Conservation (phyloP, 2,113 vertebrate species). For the Nerophis lumbriciformis region DNA sequence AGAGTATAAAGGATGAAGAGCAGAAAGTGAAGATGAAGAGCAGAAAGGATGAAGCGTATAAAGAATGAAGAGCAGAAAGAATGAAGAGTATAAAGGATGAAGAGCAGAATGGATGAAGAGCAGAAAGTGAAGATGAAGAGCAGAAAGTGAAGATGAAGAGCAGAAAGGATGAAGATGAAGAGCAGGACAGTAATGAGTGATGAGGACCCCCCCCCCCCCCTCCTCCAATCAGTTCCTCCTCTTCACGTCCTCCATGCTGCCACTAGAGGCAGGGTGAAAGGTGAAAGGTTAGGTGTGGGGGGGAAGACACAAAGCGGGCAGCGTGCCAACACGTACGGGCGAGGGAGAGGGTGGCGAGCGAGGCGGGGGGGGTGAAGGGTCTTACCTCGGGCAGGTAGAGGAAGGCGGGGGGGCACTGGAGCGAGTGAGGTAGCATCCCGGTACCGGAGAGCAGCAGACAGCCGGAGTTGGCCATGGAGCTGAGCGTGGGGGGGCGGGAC, state of each 20-base stretch:
- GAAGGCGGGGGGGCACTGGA: slow-evolving; percentile 86
- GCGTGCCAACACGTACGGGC: slow-evolving; percentile 47
- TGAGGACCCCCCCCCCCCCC: no score
- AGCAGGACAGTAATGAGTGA: no score
- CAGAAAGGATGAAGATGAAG: no score
- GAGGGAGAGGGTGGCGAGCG: slow-evolving; percentile 6
- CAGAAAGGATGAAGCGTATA: background rate
- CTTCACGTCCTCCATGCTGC: background rate
- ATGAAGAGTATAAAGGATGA: slow-evolving; percentile 18
- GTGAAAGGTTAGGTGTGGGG: slow-evolving; percentile 37
- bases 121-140: no score
- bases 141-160: no score
- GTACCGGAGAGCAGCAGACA: slow-evolving; percentile 92
- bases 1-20: no score
- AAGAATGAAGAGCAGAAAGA: background rate
- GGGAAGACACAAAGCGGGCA: slow-evolving; percentile 32
- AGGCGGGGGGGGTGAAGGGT: background rate
- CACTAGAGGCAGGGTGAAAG: slow-evolving; percentile 22
- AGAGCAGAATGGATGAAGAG: slow-evolving; percentile 18
- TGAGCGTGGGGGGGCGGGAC: slow-evolving; percentile 80
- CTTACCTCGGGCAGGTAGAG: slow-evolving; percentile 98
- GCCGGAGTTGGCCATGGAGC: slow-evolving; percentile 97
- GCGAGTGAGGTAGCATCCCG: slow-evolving; percentile 89
- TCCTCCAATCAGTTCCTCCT: no score
- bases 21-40: background rate